These are phyloP conservation scores for Pituophis catenifer DNA, from an alignment of 2,113 vertebrate genomes.

Conservation along the genomic window DNA sequence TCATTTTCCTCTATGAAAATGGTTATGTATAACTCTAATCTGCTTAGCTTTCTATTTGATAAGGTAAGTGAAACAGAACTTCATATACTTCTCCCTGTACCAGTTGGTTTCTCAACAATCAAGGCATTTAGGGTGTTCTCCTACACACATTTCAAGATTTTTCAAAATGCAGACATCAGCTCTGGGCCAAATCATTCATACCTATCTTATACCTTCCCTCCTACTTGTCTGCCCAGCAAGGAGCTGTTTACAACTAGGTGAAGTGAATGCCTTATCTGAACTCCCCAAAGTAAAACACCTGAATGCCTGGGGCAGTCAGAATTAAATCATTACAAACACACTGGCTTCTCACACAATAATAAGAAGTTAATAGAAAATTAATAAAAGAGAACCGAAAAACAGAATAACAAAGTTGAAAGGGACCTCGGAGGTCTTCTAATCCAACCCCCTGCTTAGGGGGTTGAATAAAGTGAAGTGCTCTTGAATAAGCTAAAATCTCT, in stretches of 20 bases:
- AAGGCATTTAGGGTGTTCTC: not conserved
- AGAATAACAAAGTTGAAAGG: too few relatives aligned
- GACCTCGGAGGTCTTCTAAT: too few relatives aligned
- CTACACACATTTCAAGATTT: not conserved
- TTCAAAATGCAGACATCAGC: not conserved
- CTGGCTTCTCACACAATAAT: not conserved
- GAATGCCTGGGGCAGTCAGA: not conserved
- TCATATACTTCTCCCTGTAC: not conserved
- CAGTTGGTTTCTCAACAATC: not conserved
- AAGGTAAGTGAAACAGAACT: not conserved
- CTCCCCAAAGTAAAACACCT: not conserved
- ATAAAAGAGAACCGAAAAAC: not conserved
- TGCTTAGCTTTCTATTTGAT: constrained; percentile 5
- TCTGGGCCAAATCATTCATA: not conserved
- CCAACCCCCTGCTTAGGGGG: too few relatives aligned
- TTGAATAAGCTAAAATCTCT: not conserved
- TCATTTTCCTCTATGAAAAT: not conserved
- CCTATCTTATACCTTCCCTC: not conserved
- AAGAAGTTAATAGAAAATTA: not conserved
- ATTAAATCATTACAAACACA: not conserved
- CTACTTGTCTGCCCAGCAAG: not conserved
- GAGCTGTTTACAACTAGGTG: not conserved
- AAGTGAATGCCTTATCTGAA: not conserved
- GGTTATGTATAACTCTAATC: not conserved
- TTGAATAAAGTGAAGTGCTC: not conserved